Evolutionary conservation across 2,113 vertebrate genomes (phyloP).

Genomic region (Micromys minutus): DNA sequence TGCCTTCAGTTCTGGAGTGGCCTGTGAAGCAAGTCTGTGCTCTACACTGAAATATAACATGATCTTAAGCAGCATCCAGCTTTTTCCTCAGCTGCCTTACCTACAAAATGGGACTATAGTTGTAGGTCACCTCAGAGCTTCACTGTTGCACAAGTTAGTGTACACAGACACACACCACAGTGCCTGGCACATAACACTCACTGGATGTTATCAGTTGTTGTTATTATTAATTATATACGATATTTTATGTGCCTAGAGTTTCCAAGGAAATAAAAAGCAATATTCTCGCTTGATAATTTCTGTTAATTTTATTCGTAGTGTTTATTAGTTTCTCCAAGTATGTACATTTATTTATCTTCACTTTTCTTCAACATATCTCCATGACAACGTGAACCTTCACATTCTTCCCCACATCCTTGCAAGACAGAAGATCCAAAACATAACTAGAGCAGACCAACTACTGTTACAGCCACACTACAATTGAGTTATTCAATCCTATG

Average conservation of each 20-base stretch:
- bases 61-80: background rate
- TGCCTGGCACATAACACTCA: background rate
- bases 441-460: background rate
- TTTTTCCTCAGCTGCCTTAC: background rate
- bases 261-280: background rate
- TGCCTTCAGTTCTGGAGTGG: background rate
- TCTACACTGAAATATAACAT: conserved; percentile 5
- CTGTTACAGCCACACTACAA: background rate
- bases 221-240: conserved; percentile 17
- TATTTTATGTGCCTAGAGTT: background rate
- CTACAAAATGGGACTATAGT: background rate
- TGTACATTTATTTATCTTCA: conserved; percentile 50
- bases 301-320: conserved; percentile 31
- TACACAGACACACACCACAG: conserved; percentile 18
- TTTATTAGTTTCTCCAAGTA: conserved; percentile 46
- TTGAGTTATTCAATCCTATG: conserved; percentile 40
- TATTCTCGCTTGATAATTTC: conserved; percentile 27
- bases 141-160: background rate
- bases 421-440: conserved; percentile 2
- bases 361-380: conserved; percentile 58
- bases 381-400: conserved; percentile 21
- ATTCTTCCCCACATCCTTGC: conserved; percentile 9
- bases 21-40: background rate
- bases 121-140: background rate
- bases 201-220: background rate